phyloP scores from a whole-genome alignment of 2,888 invertebrate species.

The Tiphia femorata region DNA sequence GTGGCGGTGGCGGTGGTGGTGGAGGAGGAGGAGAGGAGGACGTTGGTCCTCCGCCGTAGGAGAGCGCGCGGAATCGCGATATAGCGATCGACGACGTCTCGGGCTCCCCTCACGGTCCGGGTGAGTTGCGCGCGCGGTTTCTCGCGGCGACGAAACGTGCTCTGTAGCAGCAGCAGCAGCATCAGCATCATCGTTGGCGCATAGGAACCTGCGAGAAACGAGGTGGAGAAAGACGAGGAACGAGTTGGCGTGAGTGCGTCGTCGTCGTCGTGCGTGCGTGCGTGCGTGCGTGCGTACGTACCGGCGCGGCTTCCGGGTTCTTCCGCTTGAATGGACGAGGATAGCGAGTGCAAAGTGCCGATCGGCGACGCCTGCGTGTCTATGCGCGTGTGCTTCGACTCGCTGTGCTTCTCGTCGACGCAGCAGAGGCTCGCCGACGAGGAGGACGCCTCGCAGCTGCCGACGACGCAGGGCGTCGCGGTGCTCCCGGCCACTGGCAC shows the following conservation, averaged over 20 bases:
- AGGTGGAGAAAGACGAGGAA: too few species aligned
- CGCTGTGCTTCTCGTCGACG: conserved; percentile 88
- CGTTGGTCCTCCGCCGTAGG: conserved; percentile 29
- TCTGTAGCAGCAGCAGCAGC: too few species aligned
- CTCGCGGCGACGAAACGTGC: too few species aligned
- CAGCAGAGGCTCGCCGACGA: conserved; percentile 81
- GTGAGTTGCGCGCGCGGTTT: conserved; percentile 6
- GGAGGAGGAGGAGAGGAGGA: conserved; percentile 11
- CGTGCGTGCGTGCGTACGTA: conserved; percentile 18
- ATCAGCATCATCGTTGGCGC: too few species aligned
- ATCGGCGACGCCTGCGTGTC: conserved; percentile 73
- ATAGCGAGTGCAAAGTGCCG: conserved; percentile 59
- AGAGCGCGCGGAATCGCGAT: conserved; percentile 18
- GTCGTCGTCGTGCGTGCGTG: conserved; percentile 3
- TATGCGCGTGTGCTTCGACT: conserved; percentile 94
- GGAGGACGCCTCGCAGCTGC: conserved; percentile 77
- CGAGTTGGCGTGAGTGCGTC: too few species aligned
- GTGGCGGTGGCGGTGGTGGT: conserved; percentile 17
- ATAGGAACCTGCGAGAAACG: too few species aligned
- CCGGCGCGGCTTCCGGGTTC: background rate
- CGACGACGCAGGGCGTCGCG: conserved; percentile 59
- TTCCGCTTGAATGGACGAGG: conserved; percentile 63
- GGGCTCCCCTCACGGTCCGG: conserved; percentile 2
- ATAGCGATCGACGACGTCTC: conserved; percentile 2
- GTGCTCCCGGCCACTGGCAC: conserved; percentile 38